Evolutionary conservation across 2,888 invertebrate species (phyloP), one percentile per base, ranked within the genome.

Genomic region (Mellilla xanthometata): DNA sequence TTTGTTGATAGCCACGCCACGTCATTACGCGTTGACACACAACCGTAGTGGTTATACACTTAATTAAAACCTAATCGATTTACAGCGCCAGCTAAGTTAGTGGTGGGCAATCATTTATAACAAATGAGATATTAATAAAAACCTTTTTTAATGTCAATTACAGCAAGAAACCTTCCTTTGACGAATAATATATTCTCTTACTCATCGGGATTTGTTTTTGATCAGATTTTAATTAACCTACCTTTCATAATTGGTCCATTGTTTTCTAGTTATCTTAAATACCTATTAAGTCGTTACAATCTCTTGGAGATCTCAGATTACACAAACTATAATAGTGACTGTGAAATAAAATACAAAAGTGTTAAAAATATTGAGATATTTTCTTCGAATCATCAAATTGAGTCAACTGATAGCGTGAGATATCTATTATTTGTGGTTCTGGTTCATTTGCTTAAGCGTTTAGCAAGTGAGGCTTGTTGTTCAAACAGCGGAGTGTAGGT

Each of bases 401-500:
- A 68, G 68, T 69, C 67, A 71, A 73, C 35, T 58, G 73, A 78
- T 77, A 82, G 65, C 68, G 65, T 68, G 67, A 67, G 58, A 54
- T 54, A 51, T 62, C 58, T 60, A 62, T 72, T 72, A 72, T 66
- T 63, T 36, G 60, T 68, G 64, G 65, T 62, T 63, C 60, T 53
- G 60, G 60, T 71, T 52, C 59, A 72, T 85, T 86, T 83, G 71
- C 63, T 68, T 57, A 79, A 76, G 53, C 68, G 61, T 76, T 87
- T 86, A 85, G 75, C 80, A 70, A 67, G 72, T 68, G 69, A 68
- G 69, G 72, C 65, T 62, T 65, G 66, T 67, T 81, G 79, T 81
- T 77, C 76, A 78, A 82, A 82, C 65, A 73, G 62, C 62, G 49
- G 58, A 72, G 75, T 70, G 77, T 82, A 71, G 84, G 83, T 72